These are phyloP conservation scores for Istiophorus platypterus DNA, from an alignment of 2,113 vertebrate genomes.

Conservation along the genomic window DNA sequence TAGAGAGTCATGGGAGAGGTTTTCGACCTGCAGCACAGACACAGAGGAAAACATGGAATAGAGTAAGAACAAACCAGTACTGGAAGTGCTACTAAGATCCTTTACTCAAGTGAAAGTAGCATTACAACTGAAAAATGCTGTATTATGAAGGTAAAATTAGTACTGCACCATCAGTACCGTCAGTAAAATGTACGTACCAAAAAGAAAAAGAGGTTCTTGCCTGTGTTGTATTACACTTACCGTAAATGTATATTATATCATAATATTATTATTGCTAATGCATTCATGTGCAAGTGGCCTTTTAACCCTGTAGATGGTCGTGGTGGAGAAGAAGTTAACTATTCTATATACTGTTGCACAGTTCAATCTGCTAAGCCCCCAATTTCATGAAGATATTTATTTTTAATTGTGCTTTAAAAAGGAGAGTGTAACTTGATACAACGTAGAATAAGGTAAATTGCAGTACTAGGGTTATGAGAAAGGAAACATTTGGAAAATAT, in stretches of 20 bases:
- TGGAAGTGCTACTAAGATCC: neutral
- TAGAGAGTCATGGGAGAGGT: slow-evolving; percentile 83
- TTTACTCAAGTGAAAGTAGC: neutral
- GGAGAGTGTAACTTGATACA: too few relatives aligned
- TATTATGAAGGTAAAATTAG: too few relatives aligned
- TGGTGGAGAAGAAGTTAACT: too few relatives aligned
- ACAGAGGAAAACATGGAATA: neutral
- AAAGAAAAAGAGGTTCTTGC: neutral
- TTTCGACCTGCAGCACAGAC: slow-evolving; percentile 70
- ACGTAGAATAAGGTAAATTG: neutral
- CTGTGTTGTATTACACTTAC: neutral
- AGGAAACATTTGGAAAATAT: neutral
- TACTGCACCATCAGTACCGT: too few relatives aligned
- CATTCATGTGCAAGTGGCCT: too few relatives aligned
- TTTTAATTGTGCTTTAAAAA: too few relatives aligned
- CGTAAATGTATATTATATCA: neutral
- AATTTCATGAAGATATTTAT: too few relatives aligned
- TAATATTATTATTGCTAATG: neutral
- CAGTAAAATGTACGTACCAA: too few relatives aligned
- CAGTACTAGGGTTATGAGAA: neutral
- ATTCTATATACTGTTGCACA: too few relatives aligned
- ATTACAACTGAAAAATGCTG: too few relatives aligned
- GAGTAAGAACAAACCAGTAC: neutral
- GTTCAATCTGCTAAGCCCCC: too few relatives aligned
- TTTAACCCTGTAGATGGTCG: too few relatives aligned